Base-by-base conservation (phyloP, 2,888 invertebrate genomes). In the Erebia palarica region DNA sequence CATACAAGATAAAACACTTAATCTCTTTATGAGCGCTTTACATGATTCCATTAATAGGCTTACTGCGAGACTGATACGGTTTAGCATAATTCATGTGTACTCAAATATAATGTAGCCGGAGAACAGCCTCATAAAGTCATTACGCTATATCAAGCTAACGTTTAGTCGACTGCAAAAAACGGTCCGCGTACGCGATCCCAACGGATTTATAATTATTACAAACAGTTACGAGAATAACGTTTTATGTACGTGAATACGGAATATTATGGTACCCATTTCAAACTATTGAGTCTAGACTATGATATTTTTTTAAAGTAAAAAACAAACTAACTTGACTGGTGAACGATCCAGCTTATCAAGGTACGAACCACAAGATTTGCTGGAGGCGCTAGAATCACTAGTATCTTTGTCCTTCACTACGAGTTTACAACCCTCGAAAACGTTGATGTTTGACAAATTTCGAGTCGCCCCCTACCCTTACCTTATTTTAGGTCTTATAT, bases 11-110 rank as follows among this genome's bases (percentile, higher is more conserved):
- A 36, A 47, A 47, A 47, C 13, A 47, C 47, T 11, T 49, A 49
- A 49, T 51, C 5, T n/a, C 51, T 7, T 51, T 51, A 51, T 51
- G 47, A 11, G 47, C 47, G 47, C 47, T 13, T 11, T 5, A n/a
- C n/a, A 51, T n/a, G n/a, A 13, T 51, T n/a, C n/a, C n/a, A 51
- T 51, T 51, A 14, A n/a, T 51, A 14, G 51, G 51, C n/a, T 51
- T 51, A 51, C 51, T n/a, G 51, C 8, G 51, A 51, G 51, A 51
- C 51, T 51, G 14, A 49, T 5, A 13, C 14, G 51, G n/a, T 51
- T 51, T 51, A 51, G 51, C 51, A 51, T 51, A 51, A 51, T 47
- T 14, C n/a, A 51, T 51, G 51, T 51, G 51, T n/a, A 51, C n/a
- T 51, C 51, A 51, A 51, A 51, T 51, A 51, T n/a, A 51, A n/a